These are phyloP conservation scores for Phoebastria nigripes DNA, from an alignment of 2,797 vertebrate genomes.

Conservation along the genomic window DNA sequence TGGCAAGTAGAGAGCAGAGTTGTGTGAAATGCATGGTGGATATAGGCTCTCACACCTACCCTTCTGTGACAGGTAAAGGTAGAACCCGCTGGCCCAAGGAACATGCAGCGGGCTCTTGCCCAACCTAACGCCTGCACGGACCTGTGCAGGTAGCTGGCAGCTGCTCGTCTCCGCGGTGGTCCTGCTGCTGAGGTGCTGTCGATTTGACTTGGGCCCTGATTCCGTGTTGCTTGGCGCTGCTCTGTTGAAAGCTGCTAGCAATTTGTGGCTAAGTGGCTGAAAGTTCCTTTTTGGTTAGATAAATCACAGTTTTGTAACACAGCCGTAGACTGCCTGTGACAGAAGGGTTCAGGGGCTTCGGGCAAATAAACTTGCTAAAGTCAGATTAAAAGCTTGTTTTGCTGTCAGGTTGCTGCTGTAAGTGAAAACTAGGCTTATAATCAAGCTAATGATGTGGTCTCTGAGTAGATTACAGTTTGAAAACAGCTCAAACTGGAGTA, in stretches of 20 bases:
- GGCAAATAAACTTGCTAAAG: background rate
- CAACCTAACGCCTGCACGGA: fast-evolving
- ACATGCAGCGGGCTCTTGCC: fast-evolving
- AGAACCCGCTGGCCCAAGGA: background rate
- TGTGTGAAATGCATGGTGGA: fast-evolving
- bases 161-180: background rate
- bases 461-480: background rate
- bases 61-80: background rate
- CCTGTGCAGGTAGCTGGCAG: background rate
- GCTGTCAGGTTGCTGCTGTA: background rate
- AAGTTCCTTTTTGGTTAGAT: background rate
- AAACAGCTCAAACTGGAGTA: background rate
- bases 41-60: background rate
- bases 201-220: fast-evolving
- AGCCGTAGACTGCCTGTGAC: background rate
- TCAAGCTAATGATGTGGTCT: background rate
- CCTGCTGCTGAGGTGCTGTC: background rate
- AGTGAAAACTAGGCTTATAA: background rate
- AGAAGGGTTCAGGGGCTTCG: background rate
- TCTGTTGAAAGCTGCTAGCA: background rate
- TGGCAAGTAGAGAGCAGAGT: background rate
- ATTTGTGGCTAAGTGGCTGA: background rate
- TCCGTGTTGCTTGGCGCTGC: background rate
- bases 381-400: background rate
- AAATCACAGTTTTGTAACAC: background rate